Conservation (phyloP, 2,888 invertebrate species). For the Hyalella azteca region DNA sequence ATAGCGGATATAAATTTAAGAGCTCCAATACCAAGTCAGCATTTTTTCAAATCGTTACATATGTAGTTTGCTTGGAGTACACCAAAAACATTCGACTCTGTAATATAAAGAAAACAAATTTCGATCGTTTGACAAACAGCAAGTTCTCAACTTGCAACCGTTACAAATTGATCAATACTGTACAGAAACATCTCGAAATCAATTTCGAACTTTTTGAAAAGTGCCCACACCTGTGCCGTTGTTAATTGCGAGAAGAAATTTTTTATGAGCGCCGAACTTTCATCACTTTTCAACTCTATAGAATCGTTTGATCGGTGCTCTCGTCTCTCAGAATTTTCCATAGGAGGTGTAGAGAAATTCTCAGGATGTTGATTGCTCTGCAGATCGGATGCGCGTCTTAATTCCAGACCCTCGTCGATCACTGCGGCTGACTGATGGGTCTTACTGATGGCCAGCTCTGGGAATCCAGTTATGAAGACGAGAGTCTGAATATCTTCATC, state of each 20-base stretch:
- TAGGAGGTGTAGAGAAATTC: too few relatives aligned
- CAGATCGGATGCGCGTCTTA: neutral
- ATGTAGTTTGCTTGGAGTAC: too few relatives aligned
- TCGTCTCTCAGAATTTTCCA: neutral
- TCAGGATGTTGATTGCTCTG: neutral
- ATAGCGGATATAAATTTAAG: too few relatives aligned
- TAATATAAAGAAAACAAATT: too few relatives aligned
- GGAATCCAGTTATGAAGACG: slow-evolving; percentile 31
- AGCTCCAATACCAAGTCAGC: too few relatives aligned
- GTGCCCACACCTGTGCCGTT: slow-evolving; percentile 67
- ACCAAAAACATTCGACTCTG: too few relatives aligned
- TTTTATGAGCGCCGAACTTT: too few relatives aligned
- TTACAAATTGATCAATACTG: slow-evolving; percentile 37
- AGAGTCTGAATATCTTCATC: slow-evolving; percentile 37
- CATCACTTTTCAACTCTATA: neutral
- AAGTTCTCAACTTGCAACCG: too few relatives aligned
- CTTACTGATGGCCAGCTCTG: neutral
- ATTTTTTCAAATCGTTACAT: too few relatives aligned
- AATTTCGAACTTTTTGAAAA: slow-evolving; percentile 71
- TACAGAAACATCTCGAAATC: slow-evolving; percentile 76
- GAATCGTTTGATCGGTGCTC: neutral
- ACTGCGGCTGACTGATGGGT: neutral
- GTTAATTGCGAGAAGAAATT: slow-evolving; percentile 65
- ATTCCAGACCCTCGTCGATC: neutral
- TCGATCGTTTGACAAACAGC: too few relatives aligned